Base-by-base conservation (phyloP, 2,888 invertebrate genomes). In the Luffia ferchaultella region DNA sequence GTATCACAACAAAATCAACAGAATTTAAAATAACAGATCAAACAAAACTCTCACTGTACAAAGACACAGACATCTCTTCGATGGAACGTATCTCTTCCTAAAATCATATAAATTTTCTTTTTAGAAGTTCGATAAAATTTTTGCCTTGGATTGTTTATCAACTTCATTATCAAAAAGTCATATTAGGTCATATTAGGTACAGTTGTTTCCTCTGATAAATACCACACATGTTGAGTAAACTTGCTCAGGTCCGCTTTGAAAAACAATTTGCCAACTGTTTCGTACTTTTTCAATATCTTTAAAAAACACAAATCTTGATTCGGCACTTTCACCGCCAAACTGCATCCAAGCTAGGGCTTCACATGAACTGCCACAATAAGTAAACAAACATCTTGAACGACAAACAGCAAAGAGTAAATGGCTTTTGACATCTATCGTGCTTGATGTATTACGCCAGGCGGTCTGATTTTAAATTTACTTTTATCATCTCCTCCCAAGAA, bases 321-420 rank as follows among this genome's bases (percentile, higher is more conserved):
- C 18, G 46, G 50, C 46, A 46, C 50, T 16, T 50, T 46, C 18
- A 50, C 49, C 30, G 49, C 49, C 30, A 45, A 3, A 16, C 18
- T 50, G 42, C 50, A 50, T 46, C 18, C 46, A 41, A 50, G 50
- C 46, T 30, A 46, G 7, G 30, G 20, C 16, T 20, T 5, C 40
- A 40, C 40, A 46, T 20, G 30, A 3, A 19, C 7, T 9, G n/a
- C 18, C 20, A 16, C 46, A 20, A 46, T 46, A 16, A 46, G 30
- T 46, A 46, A 46, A 15, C n/a, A 46, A 12, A 46, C 46, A 16
- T 46, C 20, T 46, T 20, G 30, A 20, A 46, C 20, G 7, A 30
- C 20, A n/a, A 52, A 50, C 50, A 50, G 50, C 51, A 52, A 44
- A 50, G 52, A 57, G 50, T 48, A 51, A 51, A 60, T 60, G 46